Evolutionary conservation across 1,140 invertebrate genomes (phyloP), one percentile per base, ranked within the genome.

Genomic region (Tetragnatha versicolor): DNA sequence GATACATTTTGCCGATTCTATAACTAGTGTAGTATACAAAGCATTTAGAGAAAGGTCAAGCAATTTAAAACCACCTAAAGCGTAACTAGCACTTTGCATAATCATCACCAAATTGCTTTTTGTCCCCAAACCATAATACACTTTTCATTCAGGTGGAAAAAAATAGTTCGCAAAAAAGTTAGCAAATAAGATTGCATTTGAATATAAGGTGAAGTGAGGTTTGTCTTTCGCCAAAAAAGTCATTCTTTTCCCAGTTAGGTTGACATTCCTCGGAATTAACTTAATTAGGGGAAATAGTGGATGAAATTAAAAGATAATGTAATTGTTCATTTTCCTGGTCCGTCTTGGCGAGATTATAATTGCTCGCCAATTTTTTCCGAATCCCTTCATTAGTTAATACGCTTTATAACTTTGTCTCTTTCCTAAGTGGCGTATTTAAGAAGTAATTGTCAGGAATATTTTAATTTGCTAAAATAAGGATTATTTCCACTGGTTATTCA

Each of bases 241-340:
- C 22, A 68, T 22, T 68, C 31, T 51, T 68, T 68, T 45, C 3
- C 42, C 45, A 33, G 20, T 55, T 31, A 39, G 33, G 31, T 55
- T 70, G 51, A 55, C 68, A 55, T 55, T 70, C 42, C 49, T 55
- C 39, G 22, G 51, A 60, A 73, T 73, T 60, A 73, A 73, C 69
- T 25, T 60, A 73, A 73, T 73, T 73, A 70, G 53, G 53, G 69
- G 35, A 60, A 73, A 73, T 73, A 31, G 69, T 39, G 69, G 69
- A 73, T 60, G 49, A 73, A 73, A 73, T 73, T 73, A 73, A 60
- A 73, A 73, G 69, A 60, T 60, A 73, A 73, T 73, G 53, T 45
- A 73, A 73, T 73, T 53, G 35, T 42, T 73, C 53, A 60, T 60
- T 60, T 73, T 73, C 51, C 22, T 39, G 25, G 20, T 22, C 37